Conservation (phyloP, 2,797 vertebrate genomes). For the Coranthus polyacanthus region DNA sequence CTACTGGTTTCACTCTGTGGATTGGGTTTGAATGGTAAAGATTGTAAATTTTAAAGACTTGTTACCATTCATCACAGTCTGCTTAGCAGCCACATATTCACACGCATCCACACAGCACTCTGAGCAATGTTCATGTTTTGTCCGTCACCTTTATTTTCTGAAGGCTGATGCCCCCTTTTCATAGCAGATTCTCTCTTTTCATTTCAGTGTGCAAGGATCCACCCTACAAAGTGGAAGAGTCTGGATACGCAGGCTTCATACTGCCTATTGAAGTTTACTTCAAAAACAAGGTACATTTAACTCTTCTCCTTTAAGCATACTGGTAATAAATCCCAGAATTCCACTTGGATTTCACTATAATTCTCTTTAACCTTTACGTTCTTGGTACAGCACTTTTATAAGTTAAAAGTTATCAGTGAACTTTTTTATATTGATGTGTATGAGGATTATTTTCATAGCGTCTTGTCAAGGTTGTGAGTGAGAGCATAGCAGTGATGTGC, state of each 20-base stretch:
- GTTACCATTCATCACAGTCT: too few species aligned
- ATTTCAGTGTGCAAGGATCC: constrained; percentile 97
- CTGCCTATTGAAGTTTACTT: constrained; percentile 99
- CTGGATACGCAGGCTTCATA: constrained; percentile 98
- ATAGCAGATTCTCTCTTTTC: constrained; percentile 33
- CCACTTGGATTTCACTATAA: neutral
- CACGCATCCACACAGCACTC: neutral
- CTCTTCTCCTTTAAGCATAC: neutral
- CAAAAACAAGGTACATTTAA: constrained; percentile 93
- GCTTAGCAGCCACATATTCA: too few species aligned
- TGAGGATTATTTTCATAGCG: too few species aligned
- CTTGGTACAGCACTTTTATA: too few species aligned
- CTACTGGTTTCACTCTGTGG: too few species aligned
- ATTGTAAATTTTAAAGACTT: too few species aligned
- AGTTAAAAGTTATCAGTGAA: too few species aligned
- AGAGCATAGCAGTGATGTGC: too few species aligned
- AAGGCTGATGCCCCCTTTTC: constrained; percentile 13
- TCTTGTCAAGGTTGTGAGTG: too few species aligned
- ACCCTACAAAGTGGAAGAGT: constrained; percentile 99
- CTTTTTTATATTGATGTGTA: too few species aligned
- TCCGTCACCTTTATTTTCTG: constrained; percentile 3
- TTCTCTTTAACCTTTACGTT: too few species aligned
- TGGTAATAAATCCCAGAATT: neutral
- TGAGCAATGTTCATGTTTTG: neutral
- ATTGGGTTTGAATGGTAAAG: too few species aligned